Conservation (phyloP, 2,888 invertebrate species). For the Calameuta pallipes region DNA sequence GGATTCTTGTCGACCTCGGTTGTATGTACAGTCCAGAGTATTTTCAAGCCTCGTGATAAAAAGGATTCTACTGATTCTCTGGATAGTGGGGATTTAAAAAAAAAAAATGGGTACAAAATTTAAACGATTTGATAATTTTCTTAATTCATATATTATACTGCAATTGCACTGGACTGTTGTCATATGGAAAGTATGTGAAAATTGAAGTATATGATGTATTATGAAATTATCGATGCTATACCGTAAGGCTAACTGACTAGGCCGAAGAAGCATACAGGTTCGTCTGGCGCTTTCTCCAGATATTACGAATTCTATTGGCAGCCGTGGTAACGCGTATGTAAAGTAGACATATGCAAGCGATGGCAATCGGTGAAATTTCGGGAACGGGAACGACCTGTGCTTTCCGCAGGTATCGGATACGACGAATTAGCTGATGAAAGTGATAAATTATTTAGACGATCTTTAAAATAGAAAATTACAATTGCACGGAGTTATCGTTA, state of each 20-base stretch:
- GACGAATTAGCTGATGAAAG: neutral
- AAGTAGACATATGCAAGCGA: neutral
- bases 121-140: neutral
- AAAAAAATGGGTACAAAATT: neutral
- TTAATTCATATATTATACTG: neutral
- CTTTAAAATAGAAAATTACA: neutral
- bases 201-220: neutral
- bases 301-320: constrained; percentile 33
- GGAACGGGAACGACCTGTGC: neutral
- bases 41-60: neutral
- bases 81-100: neutral
- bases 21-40: neutral
- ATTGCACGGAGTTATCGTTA: neutral
- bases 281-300: constrained; percentile 32
- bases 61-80: neutral
- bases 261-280: neutral
- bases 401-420: neutral
- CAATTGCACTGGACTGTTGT: neutral
- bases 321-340: neutral
- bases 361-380: neutral
- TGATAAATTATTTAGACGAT: neutral
- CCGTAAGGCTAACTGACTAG: neutral
- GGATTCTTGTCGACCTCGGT: neutral
- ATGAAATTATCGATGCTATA: neutral
- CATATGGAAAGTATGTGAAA: neutral